These are phyloP conservation scores for Lota lota DNA, from an alignment of 2,113 vertebrate genomes.

Conservation along the genomic window DNA sequence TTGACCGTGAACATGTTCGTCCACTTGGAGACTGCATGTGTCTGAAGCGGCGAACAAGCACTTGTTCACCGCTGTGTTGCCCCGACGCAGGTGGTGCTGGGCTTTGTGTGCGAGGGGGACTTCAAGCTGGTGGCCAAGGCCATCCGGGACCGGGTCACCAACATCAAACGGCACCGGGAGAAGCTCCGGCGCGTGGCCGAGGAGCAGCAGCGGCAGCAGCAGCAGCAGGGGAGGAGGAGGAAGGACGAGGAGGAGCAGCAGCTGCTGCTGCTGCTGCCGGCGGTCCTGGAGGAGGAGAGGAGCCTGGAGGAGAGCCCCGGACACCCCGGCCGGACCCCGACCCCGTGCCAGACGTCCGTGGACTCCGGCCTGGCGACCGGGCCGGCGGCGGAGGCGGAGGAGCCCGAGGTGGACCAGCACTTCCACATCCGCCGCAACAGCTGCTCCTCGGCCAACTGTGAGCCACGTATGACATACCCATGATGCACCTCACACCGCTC, in stretches of 20 bases:
- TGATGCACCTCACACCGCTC: background rate
- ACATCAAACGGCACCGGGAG: constrained; percentile 90
- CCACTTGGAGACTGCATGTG: too few relatives aligned
- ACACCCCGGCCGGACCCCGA: constrained; percentile 10
- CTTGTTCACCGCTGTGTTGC: constrained; percentile 21
- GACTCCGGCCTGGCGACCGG: constrained; percentile 56
- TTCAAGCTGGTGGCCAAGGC: constrained; percentile 95
- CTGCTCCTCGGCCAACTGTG: constrained; percentile 91
- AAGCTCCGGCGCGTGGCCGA: constrained; percentile 78
- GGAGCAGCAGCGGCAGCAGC: constrained; percentile 40
- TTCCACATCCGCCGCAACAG: constrained; percentile 83
- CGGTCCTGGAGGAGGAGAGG: constrained; percentile 62
- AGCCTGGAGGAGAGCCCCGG: constrained; percentile 36
- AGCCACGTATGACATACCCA: constrained; percentile 32
- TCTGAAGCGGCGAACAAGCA: too few relatives aligned
- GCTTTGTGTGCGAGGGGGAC: constrained; percentile 90
- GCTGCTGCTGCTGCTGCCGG: constrained; percentile 37
- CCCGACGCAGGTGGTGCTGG: constrained; percentile 84
- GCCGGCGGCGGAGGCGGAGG: constrained; percentile 80
- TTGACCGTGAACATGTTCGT: too few relatives aligned
- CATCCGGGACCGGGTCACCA: constrained; percentile 84
- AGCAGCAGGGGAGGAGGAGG: too few relatives aligned
- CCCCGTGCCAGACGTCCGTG: constrained; percentile 34
- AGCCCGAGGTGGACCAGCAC: constrained; percentile 89
- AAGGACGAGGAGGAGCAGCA: too few relatives aligned